A percentile compares a stretch with the other conserved stretches of the same genome.
These are phyloP conservation scores for Fabriciana adippe DNA, from an alignment of 2,888 invertebrate species.

Conservation along the genomic window DNA sequence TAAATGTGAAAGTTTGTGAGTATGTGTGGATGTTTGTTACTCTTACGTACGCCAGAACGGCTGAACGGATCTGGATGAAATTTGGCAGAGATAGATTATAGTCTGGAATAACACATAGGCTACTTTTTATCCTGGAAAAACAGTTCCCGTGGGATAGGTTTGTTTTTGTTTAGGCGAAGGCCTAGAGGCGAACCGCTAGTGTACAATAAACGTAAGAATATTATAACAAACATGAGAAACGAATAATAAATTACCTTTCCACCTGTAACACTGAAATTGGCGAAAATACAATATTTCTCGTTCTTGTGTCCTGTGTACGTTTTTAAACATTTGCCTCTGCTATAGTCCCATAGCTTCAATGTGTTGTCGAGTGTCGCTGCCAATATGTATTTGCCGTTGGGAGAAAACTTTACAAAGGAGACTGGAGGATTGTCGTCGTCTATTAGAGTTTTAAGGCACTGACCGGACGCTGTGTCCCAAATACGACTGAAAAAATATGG, in stretches of 20 bases:
- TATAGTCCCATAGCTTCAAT: constrained; percentile 99
- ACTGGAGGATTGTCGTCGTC: constrained; percentile 99
- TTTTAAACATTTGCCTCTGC: constrained; percentile 98
- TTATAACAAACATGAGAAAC: not conserved
- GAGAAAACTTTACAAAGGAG: constrained; percentile 99
- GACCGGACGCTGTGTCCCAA: constrained; percentile 99
- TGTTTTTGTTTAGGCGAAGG: too few relatives aligned
- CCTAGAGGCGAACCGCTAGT: too few relatives aligned
- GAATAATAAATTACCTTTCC: constrained; percentile 88
- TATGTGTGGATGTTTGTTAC: too few relatives aligned
- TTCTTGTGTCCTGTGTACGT: constrained; percentile 99
- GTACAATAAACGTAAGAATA: not conserved
- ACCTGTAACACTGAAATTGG: constrained; percentile 99
- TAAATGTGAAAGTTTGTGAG: too few relatives aligned
- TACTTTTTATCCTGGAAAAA: too few relatives aligned
- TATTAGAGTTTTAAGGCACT: constrained; percentile 98
- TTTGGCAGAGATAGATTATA: too few relatives aligned
- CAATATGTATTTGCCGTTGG: constrained; percentile 99
- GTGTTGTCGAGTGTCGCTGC: constrained; percentile 99
- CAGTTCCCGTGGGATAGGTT: too few relatives aligned
- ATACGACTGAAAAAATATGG: constrained; percentile 89
- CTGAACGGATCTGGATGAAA: too few relatives aligned
- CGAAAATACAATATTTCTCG: constrained; percentile 99
- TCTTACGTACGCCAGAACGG: too few relatives aligned
- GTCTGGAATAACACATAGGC: too few relatives aligned